These are phyloP conservation scores for Acridotheres tristis DNA, from an alignment of 2,797 vertebrate species.

Conservation along the genomic window DNA sequence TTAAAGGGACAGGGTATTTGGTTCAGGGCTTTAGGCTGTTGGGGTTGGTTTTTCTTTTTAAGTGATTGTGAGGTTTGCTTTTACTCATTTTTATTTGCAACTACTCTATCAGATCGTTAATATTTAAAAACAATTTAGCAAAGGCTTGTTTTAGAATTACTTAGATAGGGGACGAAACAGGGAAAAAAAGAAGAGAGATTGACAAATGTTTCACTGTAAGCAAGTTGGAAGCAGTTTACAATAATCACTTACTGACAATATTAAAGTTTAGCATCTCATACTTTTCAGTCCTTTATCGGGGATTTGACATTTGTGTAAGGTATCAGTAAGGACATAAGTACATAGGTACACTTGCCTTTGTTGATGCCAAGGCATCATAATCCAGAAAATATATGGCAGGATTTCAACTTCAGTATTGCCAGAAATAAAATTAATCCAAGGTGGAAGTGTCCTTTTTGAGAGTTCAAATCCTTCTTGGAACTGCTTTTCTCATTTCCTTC, in stretches of 20 bases:
- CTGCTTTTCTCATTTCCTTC: slow-evolving; percentile 59
- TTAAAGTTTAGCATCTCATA: background rate
- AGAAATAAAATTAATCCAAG: slow-evolving; percentile 74
- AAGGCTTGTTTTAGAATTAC: background rate
- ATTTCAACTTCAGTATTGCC: slow-evolving; percentile 71
- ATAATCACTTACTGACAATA: slow-evolving; percentile 34
- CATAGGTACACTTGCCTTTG: slow-evolving; percentile 50
- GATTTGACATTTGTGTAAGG: slow-evolving; percentile 62
- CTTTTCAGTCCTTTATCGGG: slow-evolving; percentile 28
- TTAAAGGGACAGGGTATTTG: background rate
- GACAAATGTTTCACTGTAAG: background rate
- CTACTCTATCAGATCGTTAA: background rate
- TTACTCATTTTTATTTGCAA: background rate
- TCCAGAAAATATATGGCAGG: slow-evolving; percentile 69
- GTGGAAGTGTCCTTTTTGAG: slow-evolving; percentile 69
- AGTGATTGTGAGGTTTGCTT: background rate
- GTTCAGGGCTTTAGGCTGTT: background rate
- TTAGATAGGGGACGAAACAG: background rate
- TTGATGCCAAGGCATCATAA: slow-evolving; percentile 70
- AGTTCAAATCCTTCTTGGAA: slow-evolving; percentile 63
- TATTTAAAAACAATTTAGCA: background rate
- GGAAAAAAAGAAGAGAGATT: background rate
- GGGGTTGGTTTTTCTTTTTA: background rate
- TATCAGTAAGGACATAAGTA: slow-evolving; percentile 64
- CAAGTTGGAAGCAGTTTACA: slow-evolving; percentile 24